Evolutionary conservation across 2,888 invertebrate species (phyloP).

Genomic region (Bursaphelenchus okinawaensis): DNA sequence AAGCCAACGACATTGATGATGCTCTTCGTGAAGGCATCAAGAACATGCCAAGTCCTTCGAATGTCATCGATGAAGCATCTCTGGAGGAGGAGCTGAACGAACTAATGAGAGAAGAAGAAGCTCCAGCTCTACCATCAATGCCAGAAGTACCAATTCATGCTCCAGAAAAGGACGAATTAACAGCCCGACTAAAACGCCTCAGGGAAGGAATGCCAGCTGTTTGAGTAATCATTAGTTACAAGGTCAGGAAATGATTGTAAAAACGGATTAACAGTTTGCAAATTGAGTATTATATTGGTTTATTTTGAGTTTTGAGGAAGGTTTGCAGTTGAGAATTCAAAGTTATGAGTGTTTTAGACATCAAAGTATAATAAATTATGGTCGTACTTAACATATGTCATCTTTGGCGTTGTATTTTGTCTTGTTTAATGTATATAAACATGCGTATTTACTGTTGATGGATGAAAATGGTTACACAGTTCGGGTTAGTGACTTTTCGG

Average conservation of each 20-base stretch:
- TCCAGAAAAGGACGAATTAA: background rate
- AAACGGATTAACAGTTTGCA: background rate
- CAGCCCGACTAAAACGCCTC: background rate
- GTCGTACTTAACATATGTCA: no score
- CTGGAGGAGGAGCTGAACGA: conserved; percentile 34
- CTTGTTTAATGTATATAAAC: no score
- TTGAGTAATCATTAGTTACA: background rate
- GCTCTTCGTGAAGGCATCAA: conserved; percentile 36
- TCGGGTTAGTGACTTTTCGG: no score
- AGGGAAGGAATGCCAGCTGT: conserved; percentile 2
- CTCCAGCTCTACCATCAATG: conserved; percentile 15
- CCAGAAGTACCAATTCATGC: conserved; percentile 30
- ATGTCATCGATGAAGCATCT: conserved; percentile 27
- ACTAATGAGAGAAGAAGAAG: conserved; percentile 21
- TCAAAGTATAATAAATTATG: no score
- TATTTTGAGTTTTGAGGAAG: background rate
- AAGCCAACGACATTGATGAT: conserved; percentile 49
- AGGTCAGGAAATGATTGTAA: background rate
- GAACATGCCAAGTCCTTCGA: conserved; percentile 18
- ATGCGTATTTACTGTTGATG: no score
- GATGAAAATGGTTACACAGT: no score
- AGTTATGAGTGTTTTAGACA: no score
- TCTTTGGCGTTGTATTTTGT: no score
- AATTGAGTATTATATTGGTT: background rate
- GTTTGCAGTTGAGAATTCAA: background rate